Percentiles rank a stretch among this genome's conserved stretches.
Conservation (phyloP, 35 echinoderm and acorn worm species). For the Ophiothrix spiculata region DNA sequence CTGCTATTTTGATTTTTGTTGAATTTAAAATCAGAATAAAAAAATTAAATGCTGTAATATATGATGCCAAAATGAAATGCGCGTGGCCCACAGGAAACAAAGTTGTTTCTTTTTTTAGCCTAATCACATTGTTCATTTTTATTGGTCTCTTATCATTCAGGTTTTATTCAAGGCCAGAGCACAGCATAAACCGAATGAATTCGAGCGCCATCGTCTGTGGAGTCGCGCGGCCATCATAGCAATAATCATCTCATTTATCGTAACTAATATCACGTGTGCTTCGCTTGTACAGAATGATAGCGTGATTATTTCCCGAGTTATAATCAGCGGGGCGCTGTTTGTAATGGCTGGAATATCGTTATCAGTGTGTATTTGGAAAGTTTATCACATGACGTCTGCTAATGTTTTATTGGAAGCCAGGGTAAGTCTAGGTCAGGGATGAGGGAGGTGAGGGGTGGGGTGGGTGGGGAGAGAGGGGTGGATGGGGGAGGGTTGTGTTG, state of each 20-base stretch:
- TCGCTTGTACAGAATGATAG: constrained; percentile 20
- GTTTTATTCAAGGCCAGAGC: constrained; percentile 75
- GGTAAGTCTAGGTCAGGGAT: constrained; percentile 76
- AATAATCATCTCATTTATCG: constrained; percentile 38
- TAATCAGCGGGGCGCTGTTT: constrained; percentile 77
- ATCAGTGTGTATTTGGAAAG: constrained; percentile 85
- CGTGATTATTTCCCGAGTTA: constrained; percentile 49
- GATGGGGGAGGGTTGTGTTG: no score
- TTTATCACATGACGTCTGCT: constrained; percentile 81
- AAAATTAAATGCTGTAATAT: no score
- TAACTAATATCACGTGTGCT: constrained; percentile 64
- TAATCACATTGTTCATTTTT: no score
- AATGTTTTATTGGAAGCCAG: constrained; percentile 92
- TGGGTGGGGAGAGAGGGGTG: no score
- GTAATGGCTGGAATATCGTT: constrained; percentile 54
- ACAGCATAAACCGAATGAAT: constrained; percentile 67
- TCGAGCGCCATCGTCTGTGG: constrained; percentile 47
- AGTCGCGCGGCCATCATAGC: constrained; percentile 50
- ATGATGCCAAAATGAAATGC: no score
- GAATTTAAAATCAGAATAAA: no score
- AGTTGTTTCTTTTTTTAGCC: no score
- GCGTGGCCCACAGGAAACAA: no score
- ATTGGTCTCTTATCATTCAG: no score
- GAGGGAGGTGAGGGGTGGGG: no score
- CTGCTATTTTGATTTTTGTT: no score